A percentile compares a stretch with the other conserved stretches of the same genome.
Conservation (phyloP, 2,113 vertebrate genomes). For the Pachyramphus minor region DNA sequence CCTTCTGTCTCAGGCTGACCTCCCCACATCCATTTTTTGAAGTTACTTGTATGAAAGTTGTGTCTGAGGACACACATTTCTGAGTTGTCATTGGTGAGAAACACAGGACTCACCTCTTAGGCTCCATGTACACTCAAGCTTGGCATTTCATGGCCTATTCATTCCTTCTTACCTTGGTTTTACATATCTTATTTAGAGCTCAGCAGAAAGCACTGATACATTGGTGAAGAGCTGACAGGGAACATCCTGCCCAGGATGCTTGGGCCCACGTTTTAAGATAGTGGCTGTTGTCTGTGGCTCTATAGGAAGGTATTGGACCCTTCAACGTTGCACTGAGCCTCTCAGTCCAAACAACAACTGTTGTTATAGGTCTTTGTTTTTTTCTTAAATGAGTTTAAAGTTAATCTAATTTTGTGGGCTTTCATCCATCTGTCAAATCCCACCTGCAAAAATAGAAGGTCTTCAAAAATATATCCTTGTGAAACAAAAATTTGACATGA, state of each 20-base stretch:
- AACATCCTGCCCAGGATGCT: background rate
- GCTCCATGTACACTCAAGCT: rapidly evolving
- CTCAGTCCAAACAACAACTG: background rate
- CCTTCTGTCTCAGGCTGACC: background rate
- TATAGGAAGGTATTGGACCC: background rate
- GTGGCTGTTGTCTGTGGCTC: background rate
- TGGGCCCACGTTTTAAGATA: background rate
- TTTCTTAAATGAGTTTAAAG: background rate
- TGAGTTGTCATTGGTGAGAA: background rate
- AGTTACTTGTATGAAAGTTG: background rate
- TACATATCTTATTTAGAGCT: background rate
- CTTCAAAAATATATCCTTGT: background rate
- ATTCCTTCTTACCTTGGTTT: background rate
- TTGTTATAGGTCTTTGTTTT: background rate
- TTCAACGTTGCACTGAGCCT: background rate
- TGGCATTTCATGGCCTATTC: background rate
- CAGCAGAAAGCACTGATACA: background rate
- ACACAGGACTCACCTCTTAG: background rate
- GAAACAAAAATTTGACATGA: background rate
- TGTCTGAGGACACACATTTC: background rate
- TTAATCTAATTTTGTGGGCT: background rate
- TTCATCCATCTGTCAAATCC: background rate
- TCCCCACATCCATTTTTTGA: background rate
- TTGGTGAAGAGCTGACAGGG: background rate
- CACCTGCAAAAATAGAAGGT: background rate